Evolutionary conservation across 2,797 vertebrate genomes (phyloP), one percentile per base, ranked within the genome.

Genomic region (Chelmon rostratus): DNA sequence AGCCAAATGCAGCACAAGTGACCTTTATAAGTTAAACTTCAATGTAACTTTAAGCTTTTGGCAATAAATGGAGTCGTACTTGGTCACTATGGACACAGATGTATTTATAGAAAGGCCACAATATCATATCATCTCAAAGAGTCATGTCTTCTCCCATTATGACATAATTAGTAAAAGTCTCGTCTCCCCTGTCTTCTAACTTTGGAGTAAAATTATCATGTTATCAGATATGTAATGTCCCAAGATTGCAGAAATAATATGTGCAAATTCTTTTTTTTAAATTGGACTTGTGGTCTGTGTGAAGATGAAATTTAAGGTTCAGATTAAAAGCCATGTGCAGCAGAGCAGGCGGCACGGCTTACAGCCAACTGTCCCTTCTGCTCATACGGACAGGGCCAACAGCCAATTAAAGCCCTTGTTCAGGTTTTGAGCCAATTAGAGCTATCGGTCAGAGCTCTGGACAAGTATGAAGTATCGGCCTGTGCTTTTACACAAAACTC

Each of bases 311-410:
- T 88, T 73, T 18, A 68, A 81, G 83, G 79, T 76, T 82, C 56
- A 90, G 85, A 90, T 89, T 88, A 92, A 91, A 83, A 83, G 83
- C 79, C 84, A 86, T 91, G 92, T 89, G 90, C 86, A 88, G 89
- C 85, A 77, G 90, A 92, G 88, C 91, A 89, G 89, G 90, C 84
- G 66, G 77, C 59, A 23, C 37, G 80, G 88, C 90, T 81, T 23
- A 5, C 56, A 81, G 90, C 92, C 93, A 94, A 72, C 57, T 71
- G 84, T 78, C 86, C 91, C 88, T 91, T 92, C 89, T 93, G 91
- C 80, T 89, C 85, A 71, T 73, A 83, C 5, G 16, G 81, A 86
- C 84, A 72, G 44, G 88, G 89, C 89, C 86, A 89, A 67, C 74
- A 84, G 88, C 91, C 91, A 93, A 90, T 93, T 91, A 89, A 87